These are phyloP conservation scores for Callithrix jacchus DNA, from an alignment of 2,113 vertebrate genomes.

Conservation along the genomic window DNA sequence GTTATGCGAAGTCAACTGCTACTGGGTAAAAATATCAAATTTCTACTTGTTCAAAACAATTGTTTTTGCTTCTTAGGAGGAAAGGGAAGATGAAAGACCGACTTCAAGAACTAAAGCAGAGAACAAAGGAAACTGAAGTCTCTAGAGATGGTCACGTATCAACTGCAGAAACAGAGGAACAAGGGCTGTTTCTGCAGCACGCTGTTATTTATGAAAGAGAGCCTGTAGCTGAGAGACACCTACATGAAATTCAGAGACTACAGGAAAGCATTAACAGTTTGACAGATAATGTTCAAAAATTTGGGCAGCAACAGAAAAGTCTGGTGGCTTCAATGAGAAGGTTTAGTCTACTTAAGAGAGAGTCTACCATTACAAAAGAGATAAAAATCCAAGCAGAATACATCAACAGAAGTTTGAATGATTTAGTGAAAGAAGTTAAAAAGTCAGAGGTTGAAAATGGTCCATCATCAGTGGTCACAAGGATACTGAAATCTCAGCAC, in stretches of 20 bases:
- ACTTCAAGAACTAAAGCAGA: slow-evolving; percentile 90
- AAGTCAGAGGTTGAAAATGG: slow-evolving; percentile 86
- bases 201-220: slow-evolving; percentile 94
- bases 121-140: slow-evolving; percentile 85
- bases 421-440: slow-evolving; percentile 86
- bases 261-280: slow-evolving; percentile 89
- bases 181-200: slow-evolving; percentile 84
- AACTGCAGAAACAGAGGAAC: slow-evolving; percentile 75
- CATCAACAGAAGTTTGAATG: slow-evolving; percentile 86
- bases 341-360: slow-evolving; percentile 95
- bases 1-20: background rate
- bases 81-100: slow-evolving; percentile 90
- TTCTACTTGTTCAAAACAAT: slow-evolving; percentile 42
- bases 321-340: slow-evolving; percentile 93
- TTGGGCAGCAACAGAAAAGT: slow-evolving; percentile 92
- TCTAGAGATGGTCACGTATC: slow-evolving; percentile 52
- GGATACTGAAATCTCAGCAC: slow-evolving; percentile 90
- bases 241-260: slow-evolving; percentile 90
- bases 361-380: slow-evolving; percentile 89
- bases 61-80: slow-evolving; percentile 53
- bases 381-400: slow-evolving; percentile 93
- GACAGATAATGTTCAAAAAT: slow-evolving; percentile 88
- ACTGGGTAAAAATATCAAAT: background rate
- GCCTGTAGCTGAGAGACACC: slow-evolving; percentile 90
- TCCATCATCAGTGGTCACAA: slow-evolving; percentile 82